These are phyloP conservation scores for Amphipyra tragopoginis DNA, from an alignment of 2,888 invertebrate species.

Conservation along the genomic window DNA sequence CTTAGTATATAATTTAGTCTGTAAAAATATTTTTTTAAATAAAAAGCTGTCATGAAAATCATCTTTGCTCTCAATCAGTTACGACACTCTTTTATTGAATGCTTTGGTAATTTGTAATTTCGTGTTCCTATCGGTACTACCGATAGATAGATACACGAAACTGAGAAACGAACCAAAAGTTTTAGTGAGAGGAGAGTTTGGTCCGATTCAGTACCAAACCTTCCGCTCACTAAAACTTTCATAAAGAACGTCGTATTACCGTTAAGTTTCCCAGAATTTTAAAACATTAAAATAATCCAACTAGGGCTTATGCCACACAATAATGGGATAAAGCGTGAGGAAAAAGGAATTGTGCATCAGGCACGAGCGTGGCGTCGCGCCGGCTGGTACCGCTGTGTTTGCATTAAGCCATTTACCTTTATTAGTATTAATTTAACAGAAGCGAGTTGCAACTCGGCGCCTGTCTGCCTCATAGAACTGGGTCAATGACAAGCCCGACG, in stretches of 20 bases:
- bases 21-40: too few relatives aligned
- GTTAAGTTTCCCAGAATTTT: neutral
- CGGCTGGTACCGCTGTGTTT: conserved; percentile 71
- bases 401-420: conserved; percentile 80
- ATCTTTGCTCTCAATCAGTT: too few relatives aligned
- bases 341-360: conserved; percentile 55
- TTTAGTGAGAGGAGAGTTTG: too few relatives aligned
- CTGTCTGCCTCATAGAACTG: conserved; percentile 76
- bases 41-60: too few relatives aligned
- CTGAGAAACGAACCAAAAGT: too few relatives aligned
- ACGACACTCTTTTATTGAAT: too few relatives aligned
- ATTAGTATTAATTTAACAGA: conserved; percentile 82
- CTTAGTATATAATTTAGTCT: neutral
- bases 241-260: too few relatives aligned
- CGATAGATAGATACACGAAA: too few relatives aligned
- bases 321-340: conserved; percentile 59
- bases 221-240: neutral
- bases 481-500: conserved; percentile 86
- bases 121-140: too few relatives aligned
- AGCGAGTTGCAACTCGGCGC: conserved; percentile 73
- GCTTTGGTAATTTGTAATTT: too few relatives aligned
- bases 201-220: too few relatives aligned
- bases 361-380: conserved; percentile 62
- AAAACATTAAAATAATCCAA: conserved; percentile 34
- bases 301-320: conserved; percentile 32